A percentile compares a stretch with the other conserved stretches of the same genome.
phyloP scores from a whole-genome alignment of 2,797 vertebrate species.

The Myotis daubentonii region DNA sequence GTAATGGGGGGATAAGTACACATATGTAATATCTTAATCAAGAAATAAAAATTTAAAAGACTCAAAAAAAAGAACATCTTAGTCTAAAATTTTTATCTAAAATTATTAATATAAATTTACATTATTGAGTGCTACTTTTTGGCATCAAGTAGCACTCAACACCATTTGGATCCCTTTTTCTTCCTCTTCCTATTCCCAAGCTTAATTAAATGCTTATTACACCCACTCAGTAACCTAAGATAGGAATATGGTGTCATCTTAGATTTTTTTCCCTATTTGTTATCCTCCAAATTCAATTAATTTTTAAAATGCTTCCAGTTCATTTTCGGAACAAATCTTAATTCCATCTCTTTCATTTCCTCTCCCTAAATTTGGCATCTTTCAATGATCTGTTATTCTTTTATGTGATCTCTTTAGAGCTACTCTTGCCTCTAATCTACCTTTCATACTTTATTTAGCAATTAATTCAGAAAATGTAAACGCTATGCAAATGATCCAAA shows the following conservation, averaged over 20 bases:
- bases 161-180: not conserved
- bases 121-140: not conserved
- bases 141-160: not conserved
- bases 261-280: not conserved
- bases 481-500: not conserved
- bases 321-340: not conserved
- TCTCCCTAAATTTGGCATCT: not conserved
- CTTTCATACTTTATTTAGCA: constrained; percentile 21
- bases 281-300: not conserved
- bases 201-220: not conserved
- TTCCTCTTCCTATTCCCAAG: not conserved
- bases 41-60: too few relatives aligned
- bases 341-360: not conserved
- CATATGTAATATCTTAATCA: too few relatives aligned
- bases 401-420: not conserved
- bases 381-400: not conserved
- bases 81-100: not conserved
- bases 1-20: too few relatives aligned
- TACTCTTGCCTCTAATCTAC: not conserved
- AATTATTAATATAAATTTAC: not conserved
- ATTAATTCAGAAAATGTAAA: constrained; percentile 15
- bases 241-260: not conserved
- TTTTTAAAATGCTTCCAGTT: not conserved
- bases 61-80: not conserved
- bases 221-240: not conserved